A percentile compares a stretch with the other conserved stretches of the same genome.
These are phyloP conservation scores for Nothocercus julius DNA, from an alignment of 2,113 vertebrate species.

Conservation along the genomic window DNA sequence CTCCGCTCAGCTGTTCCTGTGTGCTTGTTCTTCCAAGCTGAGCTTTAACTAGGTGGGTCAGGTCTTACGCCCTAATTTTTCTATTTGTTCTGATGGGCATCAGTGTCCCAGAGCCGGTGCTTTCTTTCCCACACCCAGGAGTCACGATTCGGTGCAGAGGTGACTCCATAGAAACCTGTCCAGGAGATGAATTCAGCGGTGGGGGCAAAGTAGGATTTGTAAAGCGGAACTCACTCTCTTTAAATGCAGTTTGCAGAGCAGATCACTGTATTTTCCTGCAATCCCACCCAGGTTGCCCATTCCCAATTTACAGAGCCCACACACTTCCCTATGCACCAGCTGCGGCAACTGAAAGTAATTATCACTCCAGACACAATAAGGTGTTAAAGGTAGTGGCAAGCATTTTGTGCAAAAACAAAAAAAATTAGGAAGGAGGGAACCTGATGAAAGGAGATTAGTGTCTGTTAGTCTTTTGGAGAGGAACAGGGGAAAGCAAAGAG, in stretches of 20 bases:
- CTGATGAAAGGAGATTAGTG: conserved; percentile 57
- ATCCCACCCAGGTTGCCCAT: conserved; percentile 51
- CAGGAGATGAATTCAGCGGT: neutral
- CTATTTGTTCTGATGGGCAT: neutral
- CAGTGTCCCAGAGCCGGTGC: neutral
- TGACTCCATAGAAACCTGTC: neutral
- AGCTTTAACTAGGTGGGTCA: neutral
- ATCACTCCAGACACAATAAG: conserved; percentile 61
- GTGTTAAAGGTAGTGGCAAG: conserved; percentile 45
- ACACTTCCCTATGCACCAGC: conserved; percentile 49
- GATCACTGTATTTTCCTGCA: neutral
- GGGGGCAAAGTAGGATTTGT: neutral
- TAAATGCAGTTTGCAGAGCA: neutral
- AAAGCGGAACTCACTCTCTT: neutral
- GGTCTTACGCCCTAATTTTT: conserved; percentile 11
- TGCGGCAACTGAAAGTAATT: conserved; percentile 68
- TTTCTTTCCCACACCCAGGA: neutral
- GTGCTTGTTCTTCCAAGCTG: neutral
- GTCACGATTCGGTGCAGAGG: neutral
- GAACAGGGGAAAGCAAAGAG: conserved; percentile 19
- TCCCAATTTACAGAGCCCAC: conserved; percentile 44
- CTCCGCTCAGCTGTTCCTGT: neutral
- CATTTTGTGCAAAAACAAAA: conserved; percentile 32
- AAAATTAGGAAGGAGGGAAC: conserved; percentile 60
- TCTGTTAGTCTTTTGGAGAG: conserved; percentile 73